phyloP scores from a whole-genome alignment of 2,888 invertebrate species.

The Drosophila sordidapex region DNA sequence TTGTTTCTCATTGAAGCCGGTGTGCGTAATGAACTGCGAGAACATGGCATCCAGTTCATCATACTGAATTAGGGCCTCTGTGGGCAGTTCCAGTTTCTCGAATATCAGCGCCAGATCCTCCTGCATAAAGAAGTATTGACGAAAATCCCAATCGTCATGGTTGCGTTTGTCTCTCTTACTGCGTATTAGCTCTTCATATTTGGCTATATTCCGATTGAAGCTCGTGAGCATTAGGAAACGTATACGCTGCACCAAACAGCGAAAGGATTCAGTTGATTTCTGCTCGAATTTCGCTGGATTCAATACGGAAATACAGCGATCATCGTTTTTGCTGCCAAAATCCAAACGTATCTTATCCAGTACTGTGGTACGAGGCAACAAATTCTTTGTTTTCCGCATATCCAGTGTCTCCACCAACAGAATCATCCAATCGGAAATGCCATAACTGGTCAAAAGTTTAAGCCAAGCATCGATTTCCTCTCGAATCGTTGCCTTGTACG shows the following conservation, averaged over 20 bases:
- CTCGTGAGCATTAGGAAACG: slow-evolving; percentile 91
- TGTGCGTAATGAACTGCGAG: slow-evolving; percentile 97
- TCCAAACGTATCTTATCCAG: slow-evolving; percentile 97
- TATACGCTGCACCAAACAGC: slow-evolving; percentile 92
- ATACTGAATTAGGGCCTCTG: slow-evolving; percentile 97
- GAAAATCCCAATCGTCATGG: slow-evolving; percentile 96
- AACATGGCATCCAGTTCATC: slow-evolving; percentile 98
- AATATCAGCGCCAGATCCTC: slow-evolving; percentile 98
- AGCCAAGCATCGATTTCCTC: slow-evolving; percentile 97
- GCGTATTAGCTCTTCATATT: slow-evolving; percentile 95
- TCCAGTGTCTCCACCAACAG: slow-evolving; percentile 96
- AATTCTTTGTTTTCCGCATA: slow-evolving; percentile 94
- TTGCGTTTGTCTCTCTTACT: slow-evolving; percentile 95
- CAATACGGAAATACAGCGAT: slow-evolving; percentile 94
- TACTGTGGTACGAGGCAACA: slow-evolving; percentile 96
- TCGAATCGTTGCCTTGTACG: slow-evolving; percentile 93
- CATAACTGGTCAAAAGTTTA: slow-evolving; percentile 90
- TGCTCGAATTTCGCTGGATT: slow-evolving; percentile 96
- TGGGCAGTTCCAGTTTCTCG: slow-evolving; percentile 96
- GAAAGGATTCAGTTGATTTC: slow-evolving; percentile 95
- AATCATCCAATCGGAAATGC: slow-evolving; percentile 96
- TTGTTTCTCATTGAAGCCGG: slow-evolving; percentile 94
- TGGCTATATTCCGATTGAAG: slow-evolving; percentile 93
- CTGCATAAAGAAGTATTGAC: slow-evolving; percentile 96
- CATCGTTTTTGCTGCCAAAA: slow-evolving; percentile 95